These are phyloP conservation scores for Leptinotarsa texana DNA, from an alignment of 1,140 invertebrate genomes.

Conservation along the genomic window DNA sequence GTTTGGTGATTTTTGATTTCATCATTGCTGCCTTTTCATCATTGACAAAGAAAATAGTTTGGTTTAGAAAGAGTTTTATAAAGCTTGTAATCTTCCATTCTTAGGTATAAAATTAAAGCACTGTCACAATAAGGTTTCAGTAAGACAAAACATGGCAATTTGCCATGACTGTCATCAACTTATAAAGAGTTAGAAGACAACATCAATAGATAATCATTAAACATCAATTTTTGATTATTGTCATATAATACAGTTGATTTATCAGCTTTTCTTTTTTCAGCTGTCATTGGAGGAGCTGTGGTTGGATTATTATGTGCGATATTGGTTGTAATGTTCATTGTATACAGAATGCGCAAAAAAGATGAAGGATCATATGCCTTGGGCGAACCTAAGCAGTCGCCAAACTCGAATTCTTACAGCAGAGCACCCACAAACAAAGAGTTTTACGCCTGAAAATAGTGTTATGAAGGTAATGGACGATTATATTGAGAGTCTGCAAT, in stretches of 20 bases:
- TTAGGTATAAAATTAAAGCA: no score
- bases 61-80: no score
- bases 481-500: conserved; percentile 39
- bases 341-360: conserved; percentile 99
- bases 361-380: conserved; percentile 98
- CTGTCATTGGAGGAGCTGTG: conserved; percentile 97
- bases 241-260: neutral
- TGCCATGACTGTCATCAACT: no score
- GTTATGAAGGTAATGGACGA: conserved; percentile 43
- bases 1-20: no score
- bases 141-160: no score
- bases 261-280: conserved; percentile 65
- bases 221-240: neutral
- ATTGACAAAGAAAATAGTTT: no score
- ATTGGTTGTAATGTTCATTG: conserved; percentile 98
- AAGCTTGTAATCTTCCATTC: no score
- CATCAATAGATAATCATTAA: no score
- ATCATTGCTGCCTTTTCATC: no score
- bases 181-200: no score
- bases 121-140: no score
- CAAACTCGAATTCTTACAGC: conserved; percentile 86
- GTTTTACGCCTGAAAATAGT: conserved; percentile 86
- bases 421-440: conserved; percentile 89
- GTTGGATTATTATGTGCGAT: conserved; percentile 96
- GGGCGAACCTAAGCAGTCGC: conserved; percentile 94